Conservation (phyloP, 2,888 invertebrate genomes). For the Sycophila texana region DNA sequence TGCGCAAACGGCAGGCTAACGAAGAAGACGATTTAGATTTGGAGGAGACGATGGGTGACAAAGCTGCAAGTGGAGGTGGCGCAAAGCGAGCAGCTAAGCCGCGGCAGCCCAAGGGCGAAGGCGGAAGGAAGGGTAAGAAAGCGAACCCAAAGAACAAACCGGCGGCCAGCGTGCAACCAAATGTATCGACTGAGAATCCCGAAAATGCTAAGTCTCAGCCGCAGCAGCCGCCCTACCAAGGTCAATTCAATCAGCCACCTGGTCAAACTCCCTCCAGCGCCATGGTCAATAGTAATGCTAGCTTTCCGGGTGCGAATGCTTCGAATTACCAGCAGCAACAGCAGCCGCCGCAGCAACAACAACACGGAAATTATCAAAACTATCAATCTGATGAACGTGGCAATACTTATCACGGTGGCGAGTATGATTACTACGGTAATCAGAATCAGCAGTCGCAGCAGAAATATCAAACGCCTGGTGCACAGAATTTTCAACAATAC, state of each 20-base stretch:
- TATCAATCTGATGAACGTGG: conserved; percentile 32
- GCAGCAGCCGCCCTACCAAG: conserved; percentile 41
- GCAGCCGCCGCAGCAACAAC: conserved; percentile 43
- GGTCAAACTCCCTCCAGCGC: conserved; percentile 38
- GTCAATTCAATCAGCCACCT: conserved; percentile 43
- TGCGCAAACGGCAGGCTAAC: conserved; percentile 87
- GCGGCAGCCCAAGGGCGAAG: conserved; percentile 73
- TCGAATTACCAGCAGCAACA: conserved; percentile 46
- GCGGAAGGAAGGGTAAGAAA: conserved; percentile 70
- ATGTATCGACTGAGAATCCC: conserved; percentile 64
- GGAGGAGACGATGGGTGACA: conserved; percentile 84
- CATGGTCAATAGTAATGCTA: conserved; percentile 57
- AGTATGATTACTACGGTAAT: conserved; percentile 51
- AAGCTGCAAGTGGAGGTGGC: conserved; percentile 66
- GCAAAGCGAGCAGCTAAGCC: conserved; percentile 72
- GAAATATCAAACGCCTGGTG: conserved; percentile 62
- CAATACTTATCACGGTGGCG: conserved; percentile 26
- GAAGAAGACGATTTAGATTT: conserved; percentile 88
- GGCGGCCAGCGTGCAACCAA: conserved; percentile 78
- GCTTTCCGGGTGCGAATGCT: conserved; percentile 42
- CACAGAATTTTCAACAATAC: conserved; percentile 68
- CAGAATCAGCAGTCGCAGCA: conserved; percentile 59
- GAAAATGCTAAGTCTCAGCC: conserved; percentile 54
- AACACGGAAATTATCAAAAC: conserved; percentile 48
- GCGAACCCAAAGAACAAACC: conserved; percentile 76